These are phyloP conservation scores for Belgica antarctica DNA, from an alignment of 2,888 invertebrate genomes.

Conservation along the genomic window DNA sequence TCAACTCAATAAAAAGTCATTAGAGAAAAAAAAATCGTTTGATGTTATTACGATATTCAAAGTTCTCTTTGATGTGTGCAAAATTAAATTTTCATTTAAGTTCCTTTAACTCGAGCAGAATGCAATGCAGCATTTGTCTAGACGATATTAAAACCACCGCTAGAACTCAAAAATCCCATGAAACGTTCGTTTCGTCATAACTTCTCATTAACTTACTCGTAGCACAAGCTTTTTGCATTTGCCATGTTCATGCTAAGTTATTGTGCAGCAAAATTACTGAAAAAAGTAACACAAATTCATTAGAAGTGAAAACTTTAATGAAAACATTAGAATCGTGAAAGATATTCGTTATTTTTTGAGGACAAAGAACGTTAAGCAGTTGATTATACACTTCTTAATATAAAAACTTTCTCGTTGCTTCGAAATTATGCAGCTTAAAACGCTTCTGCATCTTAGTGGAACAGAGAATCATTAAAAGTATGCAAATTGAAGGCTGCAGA, in stretches of 20 bases:
- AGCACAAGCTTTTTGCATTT: too few species aligned
- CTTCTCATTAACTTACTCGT: background rate
- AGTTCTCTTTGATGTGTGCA: too few species aligned
- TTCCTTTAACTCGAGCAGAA: too few species aligned
- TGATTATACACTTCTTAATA: slow-evolving; percentile 15
- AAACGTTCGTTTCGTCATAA: background rate
- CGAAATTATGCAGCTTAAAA: background rate
- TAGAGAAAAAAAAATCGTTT: too few species aligned
- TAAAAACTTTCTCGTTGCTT: background rate
- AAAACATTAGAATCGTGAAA: background rate
- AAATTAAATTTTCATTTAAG: too few species aligned
- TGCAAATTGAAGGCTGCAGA: slow-evolving; percentile 2
- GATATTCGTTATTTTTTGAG: too few species aligned
- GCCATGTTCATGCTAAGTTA: background rate
- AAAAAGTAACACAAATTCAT: background rate
- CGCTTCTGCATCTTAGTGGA: too few species aligned
- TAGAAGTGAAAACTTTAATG: slow-evolving; percentile 6
- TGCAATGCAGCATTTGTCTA: background rate
- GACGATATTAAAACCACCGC: background rate
- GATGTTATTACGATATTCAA: too few species aligned
- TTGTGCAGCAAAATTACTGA: background rate
- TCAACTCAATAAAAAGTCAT: too few species aligned
- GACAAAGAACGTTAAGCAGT: background rate
- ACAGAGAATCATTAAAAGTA: too few species aligned
- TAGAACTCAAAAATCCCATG: background rate